Conservation (phyloP, 2,797 vertebrate genomes). For the Spinibarbus caldwelli region DNA sequence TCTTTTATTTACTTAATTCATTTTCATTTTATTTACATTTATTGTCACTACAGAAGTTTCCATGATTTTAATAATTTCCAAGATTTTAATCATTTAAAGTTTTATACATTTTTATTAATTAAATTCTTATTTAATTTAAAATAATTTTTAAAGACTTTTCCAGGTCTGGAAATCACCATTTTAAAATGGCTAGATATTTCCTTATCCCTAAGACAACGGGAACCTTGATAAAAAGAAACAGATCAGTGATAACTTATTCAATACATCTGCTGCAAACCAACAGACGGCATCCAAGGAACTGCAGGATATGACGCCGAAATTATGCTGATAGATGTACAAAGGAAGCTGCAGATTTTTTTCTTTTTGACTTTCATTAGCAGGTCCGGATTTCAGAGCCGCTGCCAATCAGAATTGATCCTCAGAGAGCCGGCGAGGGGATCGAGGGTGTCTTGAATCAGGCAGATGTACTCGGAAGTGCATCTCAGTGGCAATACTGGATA, state of each 20-base stretch:
- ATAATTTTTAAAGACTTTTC: background rate
- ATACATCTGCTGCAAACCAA: conserved; percentile 6
- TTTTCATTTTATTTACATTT: background rate
- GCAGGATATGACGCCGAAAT: background rate
- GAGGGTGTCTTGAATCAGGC: conserved; percentile 1
- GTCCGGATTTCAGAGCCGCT: conserved; percentile 3
- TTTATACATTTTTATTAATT: background rate
- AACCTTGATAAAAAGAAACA: background rate
- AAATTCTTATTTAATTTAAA: background rate
- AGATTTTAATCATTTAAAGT: too few relatives aligned
- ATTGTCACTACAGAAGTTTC: background rate
- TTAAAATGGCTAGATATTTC: too few relatives aligned
- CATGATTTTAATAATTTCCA: too few relatives aligned
- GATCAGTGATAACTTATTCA: background rate
- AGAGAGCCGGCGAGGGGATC: background rate
- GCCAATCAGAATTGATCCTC: conserved; percentile 17
- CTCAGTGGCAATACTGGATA: conserved; percentile 2
- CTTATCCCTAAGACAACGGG: background rate
- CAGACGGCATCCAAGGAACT: background rate
- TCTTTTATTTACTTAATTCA: too few relatives aligned
- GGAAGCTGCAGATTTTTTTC: conserved; percentile 3
- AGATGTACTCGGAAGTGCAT: conserved; percentile 21
- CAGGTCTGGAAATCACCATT: background rate
- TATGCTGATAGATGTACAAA: background rate
- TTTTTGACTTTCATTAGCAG: conserved; percentile 29